Conservation (phyloP, 2,113 vertebrate genomes). For the Lontra canadensis region DNA sequence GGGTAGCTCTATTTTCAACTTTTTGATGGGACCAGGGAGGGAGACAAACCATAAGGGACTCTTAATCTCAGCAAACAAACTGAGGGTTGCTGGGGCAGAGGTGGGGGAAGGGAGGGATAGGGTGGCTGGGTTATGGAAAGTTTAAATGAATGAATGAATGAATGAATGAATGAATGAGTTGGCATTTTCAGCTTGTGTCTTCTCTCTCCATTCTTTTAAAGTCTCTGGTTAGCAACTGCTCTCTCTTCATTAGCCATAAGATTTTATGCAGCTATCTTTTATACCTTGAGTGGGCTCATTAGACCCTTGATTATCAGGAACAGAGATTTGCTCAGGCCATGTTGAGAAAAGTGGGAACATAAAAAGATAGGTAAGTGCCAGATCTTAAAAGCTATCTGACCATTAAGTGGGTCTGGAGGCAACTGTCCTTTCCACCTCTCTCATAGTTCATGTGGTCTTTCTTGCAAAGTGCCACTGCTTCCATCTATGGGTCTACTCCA, state of each 20-base stretch:
- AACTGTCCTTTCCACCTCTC: background rate
- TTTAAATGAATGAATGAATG: too few species aligned
- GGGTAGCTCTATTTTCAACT: too few species aligned
- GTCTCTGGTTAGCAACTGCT: background rate
- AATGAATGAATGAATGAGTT: background rate
- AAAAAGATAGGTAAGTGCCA: background rate
- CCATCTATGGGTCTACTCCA: background rate
- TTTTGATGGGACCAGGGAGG: too few species aligned
- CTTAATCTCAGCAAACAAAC: too few species aligned
- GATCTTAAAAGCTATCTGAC: background rate
- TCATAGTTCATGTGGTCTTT: rapidly evolving
- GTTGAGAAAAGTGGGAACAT: background rate
- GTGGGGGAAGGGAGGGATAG: too few species aligned
- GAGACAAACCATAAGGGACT: too few species aligned
- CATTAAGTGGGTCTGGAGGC: background rate
- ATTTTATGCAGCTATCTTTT: background rate
- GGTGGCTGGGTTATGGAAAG: too few species aligned
- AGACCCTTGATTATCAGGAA: background rate
- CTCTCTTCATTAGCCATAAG: background rate
- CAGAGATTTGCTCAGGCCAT: background rate
- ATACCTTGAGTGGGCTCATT: background rate
- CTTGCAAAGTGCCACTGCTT: background rate
- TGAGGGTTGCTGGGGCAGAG: too few species aligned
- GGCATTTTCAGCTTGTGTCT: background rate
- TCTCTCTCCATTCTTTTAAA: background rate